Base-by-base conservation (phyloP, 2,797 vertebrate genomes). In the Anabacerthia variegaticeps region DNA sequence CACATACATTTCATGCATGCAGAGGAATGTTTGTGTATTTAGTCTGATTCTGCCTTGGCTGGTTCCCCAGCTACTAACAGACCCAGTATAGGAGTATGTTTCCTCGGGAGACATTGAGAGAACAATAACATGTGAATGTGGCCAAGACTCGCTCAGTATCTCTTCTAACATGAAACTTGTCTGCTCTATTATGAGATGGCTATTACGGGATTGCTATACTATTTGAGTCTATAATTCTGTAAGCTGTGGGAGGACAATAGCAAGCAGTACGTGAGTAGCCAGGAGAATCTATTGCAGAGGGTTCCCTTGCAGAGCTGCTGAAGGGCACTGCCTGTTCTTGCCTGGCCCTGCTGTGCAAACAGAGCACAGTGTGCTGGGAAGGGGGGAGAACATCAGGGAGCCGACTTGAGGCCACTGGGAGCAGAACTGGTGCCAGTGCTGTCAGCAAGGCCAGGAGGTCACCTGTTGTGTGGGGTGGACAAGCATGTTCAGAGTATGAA, bases 251-350 rank as follows among this genome's bases (percentile, higher is more conserved):
- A 62, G 21, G 34, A 16, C 24, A n/a, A 19, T 17, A 41, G 8
- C 22, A 49, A 55, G 22, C 1, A 1, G 10, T 46, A 4, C 37
- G 1, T 51, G 67, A n/a, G 4, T 51, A 51, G n/a, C 14, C 1
- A 2, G 21, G 48, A n/a, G 9, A 76, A 49, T 22, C 10, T 4
- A 1, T 78, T 51, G 8, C 6, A 43, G n/a, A 15, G 32, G 30
- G 7, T 9, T 51, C 67, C 6, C 6, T 51, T 22, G 32, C 20
- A 30, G 9, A 63, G 2, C 4, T 14, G 5, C 16, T 6, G 1
- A 49, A 39, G 28, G 27, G 15, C n/a, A 15, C 26, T 67, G 58
- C 18, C 18, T 14, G 59, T 68, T 30, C 26, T 26, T 66, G n/a
- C 67, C 19, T 30, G 10, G 10, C 3, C 4, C n/a, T 67, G 12